A percentile compares a stretch with the other conserved stretches of the same genome.
phyloP scores from a whole-genome alignment of 2,113 vertebrate species.

The Bubo bubo region DNA sequence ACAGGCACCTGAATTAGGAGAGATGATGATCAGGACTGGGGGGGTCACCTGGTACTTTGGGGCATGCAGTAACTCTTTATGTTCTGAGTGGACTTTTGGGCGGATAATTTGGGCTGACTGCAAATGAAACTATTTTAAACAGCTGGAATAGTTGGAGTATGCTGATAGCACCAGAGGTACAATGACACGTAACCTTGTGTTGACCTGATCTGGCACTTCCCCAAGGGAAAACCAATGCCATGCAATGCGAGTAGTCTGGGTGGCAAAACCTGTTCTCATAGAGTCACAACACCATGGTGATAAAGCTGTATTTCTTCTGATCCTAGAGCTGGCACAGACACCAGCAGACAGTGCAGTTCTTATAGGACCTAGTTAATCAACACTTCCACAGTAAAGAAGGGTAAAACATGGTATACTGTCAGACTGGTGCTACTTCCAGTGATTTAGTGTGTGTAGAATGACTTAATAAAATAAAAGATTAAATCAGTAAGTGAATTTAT shows the following conservation, averaged over 20 bases:
- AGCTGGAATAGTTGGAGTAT: background rate
- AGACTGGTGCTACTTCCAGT: background rate
- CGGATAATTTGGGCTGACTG: background rate
- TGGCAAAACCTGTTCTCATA: background rate
- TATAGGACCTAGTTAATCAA: background rate
- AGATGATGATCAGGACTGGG: accelerated
- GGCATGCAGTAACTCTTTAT: background rate
- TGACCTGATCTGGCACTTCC: background rate
- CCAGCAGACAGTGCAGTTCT: background rate
- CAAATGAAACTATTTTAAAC: background rate
- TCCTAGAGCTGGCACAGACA: background rate
- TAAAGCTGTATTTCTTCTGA: background rate
- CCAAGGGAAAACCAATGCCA: background rate
- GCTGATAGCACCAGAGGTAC: background rate
- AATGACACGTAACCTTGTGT: background rate
- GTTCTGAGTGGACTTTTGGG: background rate
- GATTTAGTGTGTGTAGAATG: background rate
- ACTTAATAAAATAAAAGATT: background rate
- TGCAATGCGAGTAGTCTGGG: background rate
- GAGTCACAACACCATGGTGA: background rate
- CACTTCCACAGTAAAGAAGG: background rate
- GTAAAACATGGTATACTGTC: background rate
- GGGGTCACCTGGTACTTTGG: background rate
- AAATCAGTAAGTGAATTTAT: background rate
- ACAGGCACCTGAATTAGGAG: background rate